Conservation (phyloP, 2,113 vertebrate species). For the Oncorhynchus kisutch region DNA sequence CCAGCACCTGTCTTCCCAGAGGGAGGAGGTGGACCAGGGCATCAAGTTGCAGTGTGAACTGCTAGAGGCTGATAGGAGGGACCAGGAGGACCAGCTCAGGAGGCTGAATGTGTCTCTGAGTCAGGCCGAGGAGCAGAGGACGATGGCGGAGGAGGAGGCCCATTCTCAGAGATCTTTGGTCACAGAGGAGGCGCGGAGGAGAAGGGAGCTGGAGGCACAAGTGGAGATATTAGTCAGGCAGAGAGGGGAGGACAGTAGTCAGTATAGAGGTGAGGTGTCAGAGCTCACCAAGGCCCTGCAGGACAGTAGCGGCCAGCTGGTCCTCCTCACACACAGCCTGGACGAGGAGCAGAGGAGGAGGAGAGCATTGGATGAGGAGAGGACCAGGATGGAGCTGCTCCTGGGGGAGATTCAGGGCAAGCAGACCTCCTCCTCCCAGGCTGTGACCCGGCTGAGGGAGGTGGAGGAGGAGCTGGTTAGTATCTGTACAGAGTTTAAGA, state of each 20-base stretch:
- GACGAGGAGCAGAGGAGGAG: constrained; percentile 84
- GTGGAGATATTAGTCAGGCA: constrained; percentile 78
- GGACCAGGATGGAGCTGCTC: constrained; percentile 77
- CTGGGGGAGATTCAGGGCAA: constrained; percentile 82
- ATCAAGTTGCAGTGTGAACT: constrained; percentile 79
- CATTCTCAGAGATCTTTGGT: constrained; percentile 76
- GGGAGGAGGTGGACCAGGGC: constrained; percentile 76
- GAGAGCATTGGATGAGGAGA: constrained; percentile 81
- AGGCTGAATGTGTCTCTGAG: constrained; percentile 75
- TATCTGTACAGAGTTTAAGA: constrained; percentile 80
- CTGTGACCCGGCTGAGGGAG: constrained; percentile 74
- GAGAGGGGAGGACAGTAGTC: constrained; percentile 74
- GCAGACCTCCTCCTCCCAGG: constrained; percentile 70
- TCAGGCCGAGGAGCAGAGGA: constrained; percentile 79
- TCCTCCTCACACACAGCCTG: constrained; percentile 78
- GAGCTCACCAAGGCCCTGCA: constrained; percentile 80
- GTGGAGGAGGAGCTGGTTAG: constrained; percentile 82
- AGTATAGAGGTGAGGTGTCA: constrained; percentile 73
- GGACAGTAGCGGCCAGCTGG: constrained; percentile 84
- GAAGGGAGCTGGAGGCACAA: constrained; percentile 83
- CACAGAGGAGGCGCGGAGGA: constrained; percentile 79
- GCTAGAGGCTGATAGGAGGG: constrained; percentile 79
- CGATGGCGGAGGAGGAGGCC: constrained; percentile 78
- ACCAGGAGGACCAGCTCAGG: constrained; percentile 82
- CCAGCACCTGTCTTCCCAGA: constrained; percentile 81